Conservation (phyloP, 1,140 invertebrate genomes). For the Microplitis demolitor region DNA sequence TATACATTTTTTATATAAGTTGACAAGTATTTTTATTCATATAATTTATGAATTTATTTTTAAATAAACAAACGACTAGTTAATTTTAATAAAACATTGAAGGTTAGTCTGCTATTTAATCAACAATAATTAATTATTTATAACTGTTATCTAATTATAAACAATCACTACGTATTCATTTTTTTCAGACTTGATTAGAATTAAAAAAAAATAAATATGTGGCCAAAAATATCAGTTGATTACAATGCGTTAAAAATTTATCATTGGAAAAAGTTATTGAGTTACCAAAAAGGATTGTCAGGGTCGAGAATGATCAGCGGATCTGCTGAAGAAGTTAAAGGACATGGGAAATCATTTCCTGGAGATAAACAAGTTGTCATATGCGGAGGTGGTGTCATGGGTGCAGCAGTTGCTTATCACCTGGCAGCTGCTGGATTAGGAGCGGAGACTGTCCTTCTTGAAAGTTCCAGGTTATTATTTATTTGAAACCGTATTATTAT, state of each 20-base stretch:
- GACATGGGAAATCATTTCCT: conserved; percentile 38
- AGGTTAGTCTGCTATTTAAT: too few relatives aligned
- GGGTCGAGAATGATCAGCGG: background rate
- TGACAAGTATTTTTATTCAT: too few relatives aligned
- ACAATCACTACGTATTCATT: too few relatives aligned
- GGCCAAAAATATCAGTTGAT: background rate
- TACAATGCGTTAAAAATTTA: background rate
- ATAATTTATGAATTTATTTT: too few relatives aligned
- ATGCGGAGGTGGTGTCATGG: conserved; percentile 94
- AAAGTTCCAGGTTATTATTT: conserved; percentile 70
- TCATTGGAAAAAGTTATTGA: background rate
- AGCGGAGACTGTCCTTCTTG: conserved; percentile 81
- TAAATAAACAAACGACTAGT: too few relatives aligned
- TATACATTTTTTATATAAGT: too few relatives aligned
- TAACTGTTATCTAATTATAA: too few relatives aligned
- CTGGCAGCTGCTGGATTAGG: conserved; percentile 85
- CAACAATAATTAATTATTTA: too few relatives aligned
- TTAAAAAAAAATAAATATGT: background rate
- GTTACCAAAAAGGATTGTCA: background rate
- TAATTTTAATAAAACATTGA: too few relatives aligned
- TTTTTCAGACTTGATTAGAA: too few relatives aligned
- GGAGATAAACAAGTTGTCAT: conserved; percentile 75
- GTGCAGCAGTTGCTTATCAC: conserved; percentile 93
- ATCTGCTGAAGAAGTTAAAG: background rate
- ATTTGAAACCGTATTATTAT: too few relatives aligned